Percentiles rank a stretch among this genome's conserved stretches.
Conservation (phyloP, 1,140 invertebrate species). For the Ephestia elutella region DNA sequence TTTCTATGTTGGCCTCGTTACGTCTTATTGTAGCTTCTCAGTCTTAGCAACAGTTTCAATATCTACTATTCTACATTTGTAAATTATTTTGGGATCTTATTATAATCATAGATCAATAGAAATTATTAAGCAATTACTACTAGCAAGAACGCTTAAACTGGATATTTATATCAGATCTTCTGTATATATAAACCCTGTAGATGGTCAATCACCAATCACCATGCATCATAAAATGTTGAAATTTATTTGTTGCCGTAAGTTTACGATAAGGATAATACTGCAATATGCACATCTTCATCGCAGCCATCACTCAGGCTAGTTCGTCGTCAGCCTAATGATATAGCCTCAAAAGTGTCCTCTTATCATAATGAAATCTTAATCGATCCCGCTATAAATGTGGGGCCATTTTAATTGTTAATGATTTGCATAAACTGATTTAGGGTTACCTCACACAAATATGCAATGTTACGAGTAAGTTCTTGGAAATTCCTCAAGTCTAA, state of each 20-base stretch:
- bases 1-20: neutral
- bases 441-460: neutral
- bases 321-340: constrained; percentile 41
- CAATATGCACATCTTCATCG: constrained; percentile 11
- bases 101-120: too few relatives aligned
- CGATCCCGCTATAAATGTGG: constrained; percentile 50
- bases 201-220: neutral
- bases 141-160: too few relatives aligned
- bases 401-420: constrained; percentile 56
- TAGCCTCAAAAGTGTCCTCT: constrained; percentile 39
- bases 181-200: too few relatives aligned
- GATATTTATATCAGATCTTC: too few relatives aligned
- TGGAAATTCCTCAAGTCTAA: too few relatives aligned
- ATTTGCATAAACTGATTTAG: constrained; percentile 47
- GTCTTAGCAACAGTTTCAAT: too few relatives aligned
- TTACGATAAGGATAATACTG: neutral
- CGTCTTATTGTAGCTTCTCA: too few relatives aligned
- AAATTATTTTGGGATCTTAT: too few relatives aligned
- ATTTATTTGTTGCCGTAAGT: neutral
- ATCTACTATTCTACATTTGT: too few relatives aligned
- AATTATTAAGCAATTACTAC: too few relatives aligned
- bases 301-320: constrained; percentile 33
- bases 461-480: too few relatives aligned
- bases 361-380: constrained; percentile 66
- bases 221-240: neutral